Conservation (phyloP, 1,140 invertebrate species). For the Laupala kohalensis region DNA sequence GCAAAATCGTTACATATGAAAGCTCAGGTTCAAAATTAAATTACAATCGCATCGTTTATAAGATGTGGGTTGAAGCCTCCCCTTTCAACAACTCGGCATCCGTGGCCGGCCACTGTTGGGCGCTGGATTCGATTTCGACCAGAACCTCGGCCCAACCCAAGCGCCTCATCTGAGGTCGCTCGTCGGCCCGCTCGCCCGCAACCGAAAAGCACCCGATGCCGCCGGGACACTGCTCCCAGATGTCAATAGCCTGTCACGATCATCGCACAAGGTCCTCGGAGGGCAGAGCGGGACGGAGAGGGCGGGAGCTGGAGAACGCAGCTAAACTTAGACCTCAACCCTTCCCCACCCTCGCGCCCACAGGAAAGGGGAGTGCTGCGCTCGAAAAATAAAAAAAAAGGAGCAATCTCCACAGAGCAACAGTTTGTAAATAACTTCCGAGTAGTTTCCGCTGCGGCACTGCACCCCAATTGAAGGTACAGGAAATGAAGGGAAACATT, state of each 20-base stretch:
- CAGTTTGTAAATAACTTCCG: neutral
- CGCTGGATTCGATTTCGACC: no score
- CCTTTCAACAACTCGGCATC: no score
- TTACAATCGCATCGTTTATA: no score
- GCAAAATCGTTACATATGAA: no score
- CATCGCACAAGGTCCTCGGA: no score
- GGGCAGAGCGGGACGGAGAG: neutral
- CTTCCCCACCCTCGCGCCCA: neutral
- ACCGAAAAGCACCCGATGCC: neutral
- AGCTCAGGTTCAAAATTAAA: no score
- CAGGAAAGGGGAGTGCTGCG: no score
- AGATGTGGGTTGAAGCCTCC: no score
- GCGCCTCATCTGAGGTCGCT: neutral
- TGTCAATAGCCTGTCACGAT: neutral
- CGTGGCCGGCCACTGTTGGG: no score
- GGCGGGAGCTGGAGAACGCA: neutral
- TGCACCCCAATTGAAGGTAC: no score
- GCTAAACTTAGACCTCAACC: neutral
- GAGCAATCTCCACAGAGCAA: neutral
- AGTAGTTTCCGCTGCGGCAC: no score
- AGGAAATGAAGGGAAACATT: no score
- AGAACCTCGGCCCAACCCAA: neutral
- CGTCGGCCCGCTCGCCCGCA: neutral
- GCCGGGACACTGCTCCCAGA: neutral
- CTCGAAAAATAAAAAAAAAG: neutral